phyloP scores from a whole-genome alignment of 2,888 invertebrate species.

The Anoplius nigerrimus region DNA sequence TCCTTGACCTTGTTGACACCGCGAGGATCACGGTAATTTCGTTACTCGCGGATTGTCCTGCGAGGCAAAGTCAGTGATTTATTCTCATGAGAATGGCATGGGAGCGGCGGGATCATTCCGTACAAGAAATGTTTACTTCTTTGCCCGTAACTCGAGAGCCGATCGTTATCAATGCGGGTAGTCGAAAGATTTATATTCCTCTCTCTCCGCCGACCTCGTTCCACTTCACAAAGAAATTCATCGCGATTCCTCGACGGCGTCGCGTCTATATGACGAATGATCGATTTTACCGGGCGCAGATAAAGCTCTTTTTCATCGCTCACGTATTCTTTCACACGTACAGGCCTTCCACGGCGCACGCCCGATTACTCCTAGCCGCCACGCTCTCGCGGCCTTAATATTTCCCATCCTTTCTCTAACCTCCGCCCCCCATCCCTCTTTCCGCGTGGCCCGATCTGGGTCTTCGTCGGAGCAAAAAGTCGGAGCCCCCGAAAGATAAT shows the following conservation, averaged over 20 bases:
- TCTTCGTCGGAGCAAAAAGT: conserved; percentile 18
- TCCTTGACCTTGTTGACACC: no score
- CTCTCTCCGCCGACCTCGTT: no score
- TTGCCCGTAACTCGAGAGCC: no score
- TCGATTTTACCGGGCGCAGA: conserved; percentile 38
- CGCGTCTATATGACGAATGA: conserved; percentile 40
- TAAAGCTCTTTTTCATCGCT: conserved; percentile 37
- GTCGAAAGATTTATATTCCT: no score
- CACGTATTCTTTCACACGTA: conserved; percentile 40
- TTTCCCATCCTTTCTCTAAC: conserved; percentile 41
- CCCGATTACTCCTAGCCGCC: conserved; percentile 28
- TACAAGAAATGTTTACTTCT: no score
- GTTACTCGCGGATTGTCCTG: no score
- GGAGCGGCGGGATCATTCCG: no score
- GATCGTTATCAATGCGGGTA: no score
- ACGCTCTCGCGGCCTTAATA: conserved; percentile 41
- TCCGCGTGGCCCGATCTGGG: background rate
- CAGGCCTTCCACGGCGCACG: conserved; percentile 6
- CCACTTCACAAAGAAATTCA: conserved; percentile 27
- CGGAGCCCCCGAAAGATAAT: conserved; percentile 36
- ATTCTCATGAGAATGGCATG: no score
- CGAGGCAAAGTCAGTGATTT: no score
- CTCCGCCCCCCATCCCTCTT: no score
- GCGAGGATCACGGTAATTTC: no score
- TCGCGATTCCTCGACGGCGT: conserved; percentile 43